These are phyloP conservation scores for Drosophila emarginata DNA, from an alignment of 2,888 invertebrate species.

Conservation along the genomic window DNA sequence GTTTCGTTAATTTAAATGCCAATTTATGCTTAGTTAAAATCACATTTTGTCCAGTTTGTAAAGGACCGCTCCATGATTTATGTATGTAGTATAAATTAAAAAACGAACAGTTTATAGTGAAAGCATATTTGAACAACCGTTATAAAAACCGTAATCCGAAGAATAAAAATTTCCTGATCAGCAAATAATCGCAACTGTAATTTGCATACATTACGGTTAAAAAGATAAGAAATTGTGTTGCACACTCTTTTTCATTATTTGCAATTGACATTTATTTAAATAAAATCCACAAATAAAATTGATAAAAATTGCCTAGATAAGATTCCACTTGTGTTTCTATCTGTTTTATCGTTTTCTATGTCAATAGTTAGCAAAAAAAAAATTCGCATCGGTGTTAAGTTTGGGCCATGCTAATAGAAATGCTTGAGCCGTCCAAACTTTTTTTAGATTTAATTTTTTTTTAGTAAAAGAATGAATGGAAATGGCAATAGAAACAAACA, in stretches of 20 bases:
- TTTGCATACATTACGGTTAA: background rate
- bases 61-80: no score
- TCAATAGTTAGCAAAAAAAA: no score
- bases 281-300: slow-evolving; percentile 10
- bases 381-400: no score
- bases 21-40: no score
- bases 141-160: background rate
- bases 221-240: background rate
- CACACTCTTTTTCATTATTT: background rate
- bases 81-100: no score
- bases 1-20: background rate
- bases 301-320: slow-evolving; percentile 39
- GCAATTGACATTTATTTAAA: slow-evolving; percentile 7
- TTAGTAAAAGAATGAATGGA: slow-evolving; percentile 28
- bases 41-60: no score
- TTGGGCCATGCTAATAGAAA: no score
- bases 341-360: no score
- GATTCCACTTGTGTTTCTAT: slow-evolving; percentile 29
- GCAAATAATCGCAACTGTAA: background rate
- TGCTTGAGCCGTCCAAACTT: no score
- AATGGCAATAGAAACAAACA: slow-evolving; percentile 10
- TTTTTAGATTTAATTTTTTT: no score
- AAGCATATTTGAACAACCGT: background rate
- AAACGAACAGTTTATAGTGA: no score
- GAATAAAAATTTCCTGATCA: background rate